Evolutionary conservation across 2,888 invertebrate species (phyloP).

Genomic region (Ptilodon capucinus): DNA sequence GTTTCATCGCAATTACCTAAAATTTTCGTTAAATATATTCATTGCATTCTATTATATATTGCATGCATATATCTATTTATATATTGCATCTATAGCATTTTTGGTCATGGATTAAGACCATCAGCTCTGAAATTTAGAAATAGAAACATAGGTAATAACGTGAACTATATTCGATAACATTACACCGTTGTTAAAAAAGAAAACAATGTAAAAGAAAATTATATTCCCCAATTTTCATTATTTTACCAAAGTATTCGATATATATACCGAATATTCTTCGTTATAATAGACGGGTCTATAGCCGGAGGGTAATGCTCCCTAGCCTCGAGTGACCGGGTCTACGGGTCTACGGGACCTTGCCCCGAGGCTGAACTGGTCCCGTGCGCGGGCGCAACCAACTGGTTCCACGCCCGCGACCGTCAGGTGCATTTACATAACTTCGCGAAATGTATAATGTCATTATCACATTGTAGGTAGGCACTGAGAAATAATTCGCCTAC

Average conservation of each 20-base stretch:
- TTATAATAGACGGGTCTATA: slow-evolving; percentile 48
- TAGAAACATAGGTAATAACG: too few species aligned
- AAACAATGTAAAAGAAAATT: neutral
- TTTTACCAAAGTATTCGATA: slow-evolving; percentile 26
- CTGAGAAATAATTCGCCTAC: neutral
- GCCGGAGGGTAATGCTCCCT: slow-evolving; percentile 48
- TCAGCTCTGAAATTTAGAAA: too few species aligned
- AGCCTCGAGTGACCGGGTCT: slow-evolving; percentile 34
- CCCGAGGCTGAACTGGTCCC: slow-evolving; percentile 61
- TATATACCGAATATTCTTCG: too few species aligned
- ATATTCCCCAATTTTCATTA: neutral
- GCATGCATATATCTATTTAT: too few species aligned
- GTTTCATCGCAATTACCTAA: too few species aligned
- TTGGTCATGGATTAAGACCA: too few species aligned
- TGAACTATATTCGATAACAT: too few species aligned
- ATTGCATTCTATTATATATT: too few species aligned
- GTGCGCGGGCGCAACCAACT: slow-evolving; percentile 35
- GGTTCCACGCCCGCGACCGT: slow-evolving; percentile 34
- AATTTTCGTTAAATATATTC: too few species aligned
- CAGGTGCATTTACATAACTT: slow-evolving; percentile 67
- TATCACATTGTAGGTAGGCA: slow-evolving; percentile 5
- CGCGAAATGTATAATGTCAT: slow-evolving; percentile 43
- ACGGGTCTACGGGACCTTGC: slow-evolving; percentile 68
- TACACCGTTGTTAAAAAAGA: too few species aligned
- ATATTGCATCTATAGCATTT: too few species aligned